These are phyloP conservation scores for Caenorhabditis zanzibari DNA, from an alignment of 2,888 invertebrate species.

Conservation along the genomic window DNA sequence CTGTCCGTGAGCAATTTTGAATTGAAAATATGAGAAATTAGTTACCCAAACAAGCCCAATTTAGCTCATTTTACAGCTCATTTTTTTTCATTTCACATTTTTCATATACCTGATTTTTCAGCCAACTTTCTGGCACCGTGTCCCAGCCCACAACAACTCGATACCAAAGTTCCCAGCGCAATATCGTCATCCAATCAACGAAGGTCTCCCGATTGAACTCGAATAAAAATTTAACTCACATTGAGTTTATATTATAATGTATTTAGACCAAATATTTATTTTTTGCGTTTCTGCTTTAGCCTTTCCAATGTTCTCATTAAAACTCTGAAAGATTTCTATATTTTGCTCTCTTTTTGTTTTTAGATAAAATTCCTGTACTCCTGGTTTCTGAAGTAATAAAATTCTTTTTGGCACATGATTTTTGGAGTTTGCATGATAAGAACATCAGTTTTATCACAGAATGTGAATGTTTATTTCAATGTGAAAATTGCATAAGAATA, in stretches of 20 bases:
- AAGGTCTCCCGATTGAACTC: not conserved
- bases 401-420: not conserved
- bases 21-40: no score
- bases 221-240: not conserved
- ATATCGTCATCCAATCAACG: no score
- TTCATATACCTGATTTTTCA: slow-evolving; percentile 28
- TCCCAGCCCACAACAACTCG: slow-evolving; percentile 12
- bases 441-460: slow-evolving; percentile 13
- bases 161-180: not conserved
- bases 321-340: not conserved
- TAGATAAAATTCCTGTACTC: no score
- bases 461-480: slow-evolving; percentile 20
- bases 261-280: not conserved
- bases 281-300: slow-evolving; percentile 5
- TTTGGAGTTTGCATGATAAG: slow-evolving; percentile 12
- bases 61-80: no score
- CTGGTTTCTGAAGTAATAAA: no score
- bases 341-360: not conserved
- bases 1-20: no score
- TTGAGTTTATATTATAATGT: no score
- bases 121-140: slow-evolving; percentile 25
- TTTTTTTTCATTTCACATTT: no score
- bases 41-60: no score
- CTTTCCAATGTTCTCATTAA: not conserved
- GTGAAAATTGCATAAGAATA: not conserved